Base-by-base conservation (phyloP, 1,140 invertebrate species). In the Zaprionus ghesquierei region DNA sequence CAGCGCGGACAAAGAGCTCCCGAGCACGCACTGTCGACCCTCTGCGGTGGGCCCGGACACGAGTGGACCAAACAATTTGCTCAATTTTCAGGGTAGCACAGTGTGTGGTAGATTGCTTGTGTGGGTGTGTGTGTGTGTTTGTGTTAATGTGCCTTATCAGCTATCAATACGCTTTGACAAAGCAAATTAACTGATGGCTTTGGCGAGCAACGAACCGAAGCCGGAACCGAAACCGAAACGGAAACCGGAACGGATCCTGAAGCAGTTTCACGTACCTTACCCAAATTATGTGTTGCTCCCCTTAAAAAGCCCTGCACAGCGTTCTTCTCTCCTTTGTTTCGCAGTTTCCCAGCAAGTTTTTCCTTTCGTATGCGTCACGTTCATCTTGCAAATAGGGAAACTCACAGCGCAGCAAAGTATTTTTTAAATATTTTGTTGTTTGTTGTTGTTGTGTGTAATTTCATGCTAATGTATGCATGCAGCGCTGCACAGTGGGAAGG, bases 401-500 rank as follows among this genome's bases (percentile, higher is more conserved):
- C 58, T 50, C 29, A 3, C 23, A 18, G 27, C 12, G 25, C 46
- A n/a, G 5, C 56, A 53, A 50, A 60, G 29, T 29, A 51, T 64
- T 56, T 69, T 69, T 20, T 56, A 27, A 50, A 64, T 64, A 49
- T 50, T 50, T 56, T 33, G 44, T 51, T 61, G 49, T 50, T 56
- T 33, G 44, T 51, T 61, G 49, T 60, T 59, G 54, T 77, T 68
- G 55, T 51, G 31, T 69, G 74, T 85, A 85, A 85, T 85, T 85
- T 81, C 33, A 85, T 85, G 81, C 77, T 81, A 85, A 85, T 80
- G 54, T 86, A 85, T 85, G 77, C 81, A 86, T 81, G 77, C 64
- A 69, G 69, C 61, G 54, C 46, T 41, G 41, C 31, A 53, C 51
- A 44, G 61, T 62, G 31, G 44, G 33, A 44, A 23, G 71, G 65